Percentiles rank a stretch among this genome's conserved stretches.
These are phyloP conservation scores for Melitaea athalia DNA, from an alignment of 2,888 invertebrate genomes.

Conservation along the genomic window DNA sequence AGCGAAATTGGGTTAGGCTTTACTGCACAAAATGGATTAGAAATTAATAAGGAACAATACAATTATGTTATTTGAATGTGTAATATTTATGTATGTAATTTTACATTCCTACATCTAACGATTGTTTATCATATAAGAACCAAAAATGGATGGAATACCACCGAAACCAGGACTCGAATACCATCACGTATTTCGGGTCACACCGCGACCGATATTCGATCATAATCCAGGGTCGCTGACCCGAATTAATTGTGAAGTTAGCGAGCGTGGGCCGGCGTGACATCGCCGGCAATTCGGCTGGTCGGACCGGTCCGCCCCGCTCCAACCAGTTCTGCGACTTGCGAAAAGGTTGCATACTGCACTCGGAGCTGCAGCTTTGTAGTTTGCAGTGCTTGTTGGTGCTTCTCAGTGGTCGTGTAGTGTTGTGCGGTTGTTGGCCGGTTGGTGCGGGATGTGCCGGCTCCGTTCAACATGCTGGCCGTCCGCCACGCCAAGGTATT, in stretches of 20 bases:
- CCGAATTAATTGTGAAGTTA: slow-evolving; percentile 30
- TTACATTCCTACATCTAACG: too few relatives aligned
- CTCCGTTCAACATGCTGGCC: slow-evolving; percentile 58
- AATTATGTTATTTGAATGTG: too few relatives aligned
- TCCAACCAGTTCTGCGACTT: slow-evolving; percentile 33
- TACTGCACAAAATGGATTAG: too few relatives aligned
- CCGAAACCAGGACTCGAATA: neutral
- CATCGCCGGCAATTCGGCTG: slow-evolving; percentile 32
- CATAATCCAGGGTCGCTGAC: slow-evolving; percentile 27
- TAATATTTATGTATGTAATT: too few relatives aligned
- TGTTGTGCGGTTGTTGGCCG: slow-evolving; percentile 29
- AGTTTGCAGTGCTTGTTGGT: neutral
- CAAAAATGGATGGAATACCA: neutral
- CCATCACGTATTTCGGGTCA: slow-evolving; percentile 13
- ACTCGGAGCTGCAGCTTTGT: slow-evolving; percentile 1
- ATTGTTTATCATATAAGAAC: too few relatives aligned
- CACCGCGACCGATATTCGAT: slow-evolving; percentile 15
- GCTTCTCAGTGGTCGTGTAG: neutral
- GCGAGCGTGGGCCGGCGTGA: slow-evolving; percentile 25
- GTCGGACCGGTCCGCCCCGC: slow-evolving; percentile 37
- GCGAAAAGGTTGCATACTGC: slow-evolving; percentile 17
- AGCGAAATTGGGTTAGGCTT: too few relatives aligned
- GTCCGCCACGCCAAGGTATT: slow-evolving; percentile 69
- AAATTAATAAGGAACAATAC: too few relatives aligned
- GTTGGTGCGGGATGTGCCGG: slow-evolving; percentile 38